Evolutionary conservation across 1,140 invertebrate genomes (phyloP), one percentile per base, ranked within the genome.

Genomic region (Potamilus streckersoni): DNA sequence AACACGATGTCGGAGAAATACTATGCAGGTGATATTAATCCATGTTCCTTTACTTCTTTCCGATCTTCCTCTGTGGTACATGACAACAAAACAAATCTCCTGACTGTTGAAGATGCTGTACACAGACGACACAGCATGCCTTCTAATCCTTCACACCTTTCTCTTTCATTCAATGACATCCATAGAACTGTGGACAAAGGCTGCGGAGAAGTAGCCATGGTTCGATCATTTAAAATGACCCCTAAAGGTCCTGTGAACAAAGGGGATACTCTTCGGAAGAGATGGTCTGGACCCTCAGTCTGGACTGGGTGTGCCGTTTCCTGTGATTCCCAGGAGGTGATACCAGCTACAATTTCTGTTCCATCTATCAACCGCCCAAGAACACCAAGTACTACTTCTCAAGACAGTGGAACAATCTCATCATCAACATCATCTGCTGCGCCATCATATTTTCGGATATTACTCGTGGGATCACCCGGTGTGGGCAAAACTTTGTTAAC

Each of bases 401-500:
- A 82, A 20, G 71, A 74, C 16, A 73, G 69, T n/a, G 70, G 76
- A 57, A 77, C 76, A 15, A 57, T 63, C 8, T 70, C 74, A 23
- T 71, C 74, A 19, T 70, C 31, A 12, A 69, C 68, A 3, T 81
- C 81, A 6, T 78, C 74, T 20, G 70, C 76, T 19, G 79, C 80
- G 5, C 80, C 82, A 15, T 81, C 83, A 2, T 86, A 86, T 85
- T 95, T 95, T 87, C 92, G 95, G 23, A 95, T 97, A 15, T 94
- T 96, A 1, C 91, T 97, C 92, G 90, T 98, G 23, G 96, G 96
- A 0, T 94, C 95, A 80, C 92, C 94, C 0, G 95, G 95, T 2
- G 96, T 97, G 49, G 96, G 96, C 4, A 97, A 97, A 90, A 95
- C 95, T 1, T 94, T 96, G 1, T 90, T 97, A 4, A 94, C 96